These are phyloP conservation scores for Cremastinae sp. DNA, from an alignment of 2,888 invertebrate species.

Conservation along the genomic window DNA sequence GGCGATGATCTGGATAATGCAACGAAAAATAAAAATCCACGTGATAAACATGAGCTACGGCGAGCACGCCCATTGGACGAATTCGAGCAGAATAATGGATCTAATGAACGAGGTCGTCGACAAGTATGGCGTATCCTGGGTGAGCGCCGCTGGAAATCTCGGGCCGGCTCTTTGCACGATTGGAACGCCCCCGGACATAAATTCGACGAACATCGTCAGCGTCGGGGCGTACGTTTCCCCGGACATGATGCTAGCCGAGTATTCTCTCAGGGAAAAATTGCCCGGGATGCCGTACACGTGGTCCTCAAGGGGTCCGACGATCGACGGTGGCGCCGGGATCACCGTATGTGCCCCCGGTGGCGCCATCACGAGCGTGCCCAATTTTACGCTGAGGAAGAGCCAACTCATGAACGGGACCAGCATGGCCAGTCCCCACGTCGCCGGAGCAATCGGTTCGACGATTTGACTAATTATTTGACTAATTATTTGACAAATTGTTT, in stretches of 20 bases:
- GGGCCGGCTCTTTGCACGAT: slow-evolving; percentile 96
- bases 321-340: slow-evolving; percentile 94
- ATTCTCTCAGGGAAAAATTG: slow-evolving; percentile 92
- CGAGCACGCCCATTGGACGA: slow-evolving; percentile 95
- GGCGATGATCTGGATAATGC: slow-evolving; percentile 94
- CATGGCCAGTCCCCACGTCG: slow-evolving; percentile 98
- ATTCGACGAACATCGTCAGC: slow-evolving; percentile 91
- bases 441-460: slow-evolving; percentile 90
- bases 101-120: slow-evolving; percentile 93
- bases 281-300: slow-evolving; percentile 94
- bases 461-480: no score
- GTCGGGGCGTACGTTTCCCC: slow-evolving; percentile 98
- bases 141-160: slow-evolving; percentile 95
- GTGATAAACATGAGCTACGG: slow-evolving; percentile 99
- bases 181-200: slow-evolving; percentile 93
- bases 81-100: slow-evolving; percentile 92
- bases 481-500: no score
- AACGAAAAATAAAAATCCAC: slow-evolving; percentile 86
- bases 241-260: slow-evolving; percentile 98
- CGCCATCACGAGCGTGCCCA: slow-evolving; percentile 94
- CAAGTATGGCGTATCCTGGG: slow-evolving; percentile 95
- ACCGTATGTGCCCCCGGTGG: slow-evolving; percentile 96
- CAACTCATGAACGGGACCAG: slow-evolving; percentile 99
- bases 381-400: slow-evolving; percentile 91
- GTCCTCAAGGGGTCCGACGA: slow-evolving; percentile 93